Percentiles rank a stretch among this genome's conserved stretches.
Conservation (phyloP, 2,113 vertebrate genomes). For the Hydrochoerus hydrochaeris region DNA sequence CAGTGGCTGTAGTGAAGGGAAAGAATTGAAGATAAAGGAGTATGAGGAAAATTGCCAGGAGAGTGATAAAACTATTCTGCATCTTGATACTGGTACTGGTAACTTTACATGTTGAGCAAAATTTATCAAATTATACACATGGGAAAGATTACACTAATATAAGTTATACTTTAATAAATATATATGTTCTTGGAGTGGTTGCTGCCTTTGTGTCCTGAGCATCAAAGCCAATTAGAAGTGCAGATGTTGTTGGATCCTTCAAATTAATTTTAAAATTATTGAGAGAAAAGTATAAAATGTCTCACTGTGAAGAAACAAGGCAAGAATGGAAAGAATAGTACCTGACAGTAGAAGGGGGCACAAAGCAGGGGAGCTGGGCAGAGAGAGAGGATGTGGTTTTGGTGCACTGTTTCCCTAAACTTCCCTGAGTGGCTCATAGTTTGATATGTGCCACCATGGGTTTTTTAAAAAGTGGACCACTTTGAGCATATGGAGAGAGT, state of each 20-base stretch:
- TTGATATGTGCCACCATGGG: not conserved
- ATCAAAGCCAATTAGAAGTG: not conserved
- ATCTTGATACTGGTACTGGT: not conserved
- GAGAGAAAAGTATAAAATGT: not conserved
- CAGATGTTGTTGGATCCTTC: not conserved
- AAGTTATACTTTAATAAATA: not conserved
- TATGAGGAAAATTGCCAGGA: not conserved
- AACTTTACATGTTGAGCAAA: not conserved
- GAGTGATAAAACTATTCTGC: not conserved
- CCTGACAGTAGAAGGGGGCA: not conserved
- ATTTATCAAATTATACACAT: not conserved
- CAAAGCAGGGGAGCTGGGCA: not conserved
- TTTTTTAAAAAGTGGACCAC: not conserved
- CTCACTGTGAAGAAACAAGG: not conserved
- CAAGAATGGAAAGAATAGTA: not conserved
- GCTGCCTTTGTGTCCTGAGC: not conserved
- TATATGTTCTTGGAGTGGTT: no score
- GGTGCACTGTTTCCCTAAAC: not conserved
- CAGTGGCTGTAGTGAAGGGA: not conserved
- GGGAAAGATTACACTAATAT: not conserved
- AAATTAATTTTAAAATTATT: constrained; percentile 6
- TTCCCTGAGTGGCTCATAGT: not conserved
- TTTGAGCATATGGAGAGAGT: not conserved
- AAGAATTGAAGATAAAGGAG: not conserved
- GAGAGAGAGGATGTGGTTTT: not conserved